Evolutionary conservation across 2,113 vertebrate genomes (phyloP).

Genomic region (Alexandromys fortis): DNA sequence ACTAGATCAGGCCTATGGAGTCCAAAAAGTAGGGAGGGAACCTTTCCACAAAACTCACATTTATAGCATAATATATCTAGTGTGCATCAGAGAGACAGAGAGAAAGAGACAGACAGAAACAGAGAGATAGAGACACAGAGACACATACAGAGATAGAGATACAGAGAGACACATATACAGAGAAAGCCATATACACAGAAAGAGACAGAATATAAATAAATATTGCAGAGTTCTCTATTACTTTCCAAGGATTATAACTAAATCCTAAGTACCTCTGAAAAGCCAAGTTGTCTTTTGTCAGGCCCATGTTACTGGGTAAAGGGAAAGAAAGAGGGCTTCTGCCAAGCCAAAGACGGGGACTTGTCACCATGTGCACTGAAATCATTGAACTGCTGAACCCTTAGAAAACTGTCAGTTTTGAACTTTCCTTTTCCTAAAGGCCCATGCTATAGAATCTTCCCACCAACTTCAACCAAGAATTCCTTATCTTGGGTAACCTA

Average conservation of each 20-base stretch:
- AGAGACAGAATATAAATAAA: background rate
- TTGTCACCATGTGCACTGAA: constrained; percentile 83
- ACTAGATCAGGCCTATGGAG: background rate
- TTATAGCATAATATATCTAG: constrained; percentile 12
- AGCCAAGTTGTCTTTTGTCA: constrained; percentile 28
- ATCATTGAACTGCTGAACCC: constrained; percentile 89
- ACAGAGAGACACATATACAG: background rate
- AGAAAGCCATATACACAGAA: background rate
- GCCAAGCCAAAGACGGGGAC: constrained; percentile 27
- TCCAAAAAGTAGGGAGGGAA: constrained; percentile 13
- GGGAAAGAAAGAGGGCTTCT: background rate
- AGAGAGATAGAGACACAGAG: background rate
- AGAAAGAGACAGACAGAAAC: background rate
- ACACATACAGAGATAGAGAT: background rate
- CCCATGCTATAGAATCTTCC: constrained; percentile 84
- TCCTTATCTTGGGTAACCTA: constrained; percentile 91
- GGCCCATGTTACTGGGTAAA: background rate
- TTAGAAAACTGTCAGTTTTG: constrained; percentile 88
- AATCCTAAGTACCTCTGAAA: constrained; percentile 17
- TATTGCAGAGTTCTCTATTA: constrained; percentile 41
- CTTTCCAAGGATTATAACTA: constrained; percentile 24
- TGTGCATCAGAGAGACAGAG: background rate
- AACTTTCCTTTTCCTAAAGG: constrained; percentile 91
- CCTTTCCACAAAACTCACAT: background rate
- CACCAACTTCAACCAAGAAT: constrained; percentile 86